These are phyloP conservation scores for Rhadinocentrus ornatus DNA, from an alignment of 2,797 vertebrate genomes.

Conservation along the genomic window DNA sequence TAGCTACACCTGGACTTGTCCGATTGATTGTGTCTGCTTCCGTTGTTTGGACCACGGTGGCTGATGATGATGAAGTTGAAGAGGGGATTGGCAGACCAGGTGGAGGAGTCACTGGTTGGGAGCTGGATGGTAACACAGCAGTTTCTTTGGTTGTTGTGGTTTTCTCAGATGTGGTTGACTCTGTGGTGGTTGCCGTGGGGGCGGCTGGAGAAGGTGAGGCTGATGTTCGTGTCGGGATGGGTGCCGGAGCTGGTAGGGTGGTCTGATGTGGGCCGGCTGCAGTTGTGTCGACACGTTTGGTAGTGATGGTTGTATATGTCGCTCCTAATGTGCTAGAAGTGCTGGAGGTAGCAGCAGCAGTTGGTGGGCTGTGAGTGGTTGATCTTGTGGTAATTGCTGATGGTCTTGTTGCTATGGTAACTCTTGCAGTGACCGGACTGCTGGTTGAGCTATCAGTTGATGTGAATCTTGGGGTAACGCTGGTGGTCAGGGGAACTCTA, in stretches of 20 bases:
- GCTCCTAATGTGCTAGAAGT: conserved; percentile 24
- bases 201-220: conserved; percentile 27
- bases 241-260: conserved; percentile 1
- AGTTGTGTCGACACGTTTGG: conserved; percentile 19
- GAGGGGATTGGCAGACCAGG: conserved; percentile 8
- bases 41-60: conserved; percentile 8
- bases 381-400: conserved; percentile 27
- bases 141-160: conserved; percentile 37
- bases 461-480: conserved; percentile 53
- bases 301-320: conserved; percentile 39
- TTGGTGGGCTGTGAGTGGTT: conserved; percentile 16
- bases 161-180: conserved; percentile 28
- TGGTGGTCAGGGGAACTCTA: conserved; percentile 53
- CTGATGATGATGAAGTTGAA: conserved; percentile 10
- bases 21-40: conserved; percentile 7
- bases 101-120: conserved; percentile 28
- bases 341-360: conserved; percentile 18
- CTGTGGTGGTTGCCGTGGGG: conserved; percentile 25
- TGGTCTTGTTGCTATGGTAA: conserved; percentile 49
- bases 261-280: conserved; percentile 3
- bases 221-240: conserved; percentile 31
- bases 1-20: conserved; percentile 28
- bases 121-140: background rate
- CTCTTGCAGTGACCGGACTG: conserved; percentile 41
- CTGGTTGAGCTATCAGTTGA: conserved; percentile 39